Evolutionary conservation across 1,140 invertebrate species (phyloP), one percentile per base, ranked within the genome.

Genomic region (Sitobion miscanthi): DNA sequence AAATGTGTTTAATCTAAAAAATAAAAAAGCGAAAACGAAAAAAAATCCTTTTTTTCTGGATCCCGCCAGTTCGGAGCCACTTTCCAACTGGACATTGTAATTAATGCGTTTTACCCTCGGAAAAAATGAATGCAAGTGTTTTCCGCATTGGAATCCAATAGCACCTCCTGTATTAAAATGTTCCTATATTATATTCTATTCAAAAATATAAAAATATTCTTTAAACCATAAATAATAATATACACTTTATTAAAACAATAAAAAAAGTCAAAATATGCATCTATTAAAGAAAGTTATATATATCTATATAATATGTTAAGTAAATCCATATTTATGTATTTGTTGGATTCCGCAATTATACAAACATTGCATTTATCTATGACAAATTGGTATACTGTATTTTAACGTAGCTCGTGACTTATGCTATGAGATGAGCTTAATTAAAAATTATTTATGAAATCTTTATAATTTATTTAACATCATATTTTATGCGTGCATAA

Each of bases 1-100:
- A 8, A 90, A 90, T 90, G 88, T 25, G 88, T 90, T 90, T 54
- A 57, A 25, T 90, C 35, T 38, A 90, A 90, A 89, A 89, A 54
- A 89, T 14, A 89, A 89, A 38, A 42, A 42, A 42, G 42, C 42
- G 42, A 42, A 42, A 42, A 42, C 42, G 42, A 42, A 57, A 57
- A 88, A 21, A 52, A 57, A 57, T 8, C 30, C 14, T 6, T 90
- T 38, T 90, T 25, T 57, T 14, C 49, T 11, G 35, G 4, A 25
- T 57, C 35, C 8, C 35, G 88, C 35, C 88, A 9, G 49, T 57
- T 90, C 42, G 52, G 52, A 90, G 52, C 88, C 88, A 57, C 88
- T 90, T 90, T 90, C 35, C 35, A 62, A 90, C 88, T 57, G 35
- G 35, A 90, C n/a, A 47, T 25, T 38, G n/a, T 90, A 57, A 90